Conservation (phyloP, 2,888 invertebrate genomes). For the Schrankia costaestrigalis region DNA sequence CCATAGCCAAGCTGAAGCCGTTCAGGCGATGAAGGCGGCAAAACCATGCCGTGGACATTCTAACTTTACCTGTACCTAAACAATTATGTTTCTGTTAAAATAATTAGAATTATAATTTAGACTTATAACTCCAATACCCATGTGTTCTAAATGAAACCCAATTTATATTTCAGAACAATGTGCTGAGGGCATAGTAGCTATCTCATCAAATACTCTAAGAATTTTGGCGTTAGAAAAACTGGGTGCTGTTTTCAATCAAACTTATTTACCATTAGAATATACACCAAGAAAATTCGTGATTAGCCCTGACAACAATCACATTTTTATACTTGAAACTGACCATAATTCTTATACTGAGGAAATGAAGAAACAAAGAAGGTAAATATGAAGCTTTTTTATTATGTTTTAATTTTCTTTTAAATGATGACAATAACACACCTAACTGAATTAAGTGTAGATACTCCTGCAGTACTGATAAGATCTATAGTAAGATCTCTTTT, state of each 20-base stretch:
- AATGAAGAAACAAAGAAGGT: constrained; percentile 92
- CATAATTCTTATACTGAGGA: constrained; percentile 99
- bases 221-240: constrained; percentile 99
- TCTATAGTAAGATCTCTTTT: not conserved
- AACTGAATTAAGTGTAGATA: constrained; percentile 61
- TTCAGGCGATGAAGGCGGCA: constrained; percentile 83
- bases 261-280: constrained; percentile 94
- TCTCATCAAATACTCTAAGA: constrained; percentile 97
- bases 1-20: constrained; percentile 87
- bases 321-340: constrained; percentile 97
- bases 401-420: constrained; percentile 9
- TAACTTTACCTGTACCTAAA: not conserved
- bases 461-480: constrained; percentile 69
- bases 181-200: constrained; percentile 99
- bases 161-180: constrained; percentile 99
- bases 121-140: no score
- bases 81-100: constrained; percentile 21
- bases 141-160: no score
- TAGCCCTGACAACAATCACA: constrained; percentile 93
- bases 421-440: constrained; percentile 70
- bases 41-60: constrained; percentile 86
- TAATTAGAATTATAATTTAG: no score
- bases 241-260: constrained; percentile 99
- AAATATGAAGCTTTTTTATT: constrained; percentile 12
- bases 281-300: constrained; percentile 97